Base-by-base conservation (phyloP, 1,140 invertebrate species). In the Seison nebaliae region DNA sequence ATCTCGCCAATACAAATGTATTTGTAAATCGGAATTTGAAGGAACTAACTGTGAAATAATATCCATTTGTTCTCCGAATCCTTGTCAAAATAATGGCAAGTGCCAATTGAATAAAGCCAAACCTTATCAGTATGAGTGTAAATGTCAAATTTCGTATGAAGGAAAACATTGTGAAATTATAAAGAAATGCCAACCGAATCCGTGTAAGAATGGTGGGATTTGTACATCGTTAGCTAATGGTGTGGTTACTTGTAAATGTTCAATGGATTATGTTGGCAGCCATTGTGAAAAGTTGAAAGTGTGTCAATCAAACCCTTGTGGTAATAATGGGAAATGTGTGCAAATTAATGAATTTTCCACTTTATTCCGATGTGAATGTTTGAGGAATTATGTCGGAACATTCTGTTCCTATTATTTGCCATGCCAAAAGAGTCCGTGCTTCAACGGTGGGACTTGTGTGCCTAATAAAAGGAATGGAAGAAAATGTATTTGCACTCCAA, bases 361-460 rank as follows among this genome's bases (percentile, higher is more conserved):
- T 19, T 30, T 34, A 29, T 40, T 31, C 23, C 4, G 5, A 17
- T 40, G 38, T 22, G 21, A 34, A 11, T 52, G 50, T 44, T 39
- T 38, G 11, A 15, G 36, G 11, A 47, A 47, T 37, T 44, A 43
- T 38, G 44, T 38, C n/a, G 45, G 45, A 8, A 40, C 33, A 29
- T 24, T 26, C 8, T 40, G 38, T 19, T 7, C 33, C 6, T 21
- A 16, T n/a, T 8, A 34, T 5, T 8, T 40, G 7, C 33, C 31
- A 15, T 43, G 41, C 17, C 9, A 15, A 3, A 36, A 23, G 4
- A 71, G 71, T 28, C 78, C 79, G 1, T 88, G 81, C 47, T 75
- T 80, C 59, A 88, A 91, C 54, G 79, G 79, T 1, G 81, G 77
- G 2, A 88, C 80, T 2, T 88, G 81, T 35, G 17, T 34, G 9